Evolutionary conservation across 2,113 vertebrate genomes (phyloP), one percentile per base, ranked within the genome.

Genomic region (Sphaerodactylus townsendi): DNA sequence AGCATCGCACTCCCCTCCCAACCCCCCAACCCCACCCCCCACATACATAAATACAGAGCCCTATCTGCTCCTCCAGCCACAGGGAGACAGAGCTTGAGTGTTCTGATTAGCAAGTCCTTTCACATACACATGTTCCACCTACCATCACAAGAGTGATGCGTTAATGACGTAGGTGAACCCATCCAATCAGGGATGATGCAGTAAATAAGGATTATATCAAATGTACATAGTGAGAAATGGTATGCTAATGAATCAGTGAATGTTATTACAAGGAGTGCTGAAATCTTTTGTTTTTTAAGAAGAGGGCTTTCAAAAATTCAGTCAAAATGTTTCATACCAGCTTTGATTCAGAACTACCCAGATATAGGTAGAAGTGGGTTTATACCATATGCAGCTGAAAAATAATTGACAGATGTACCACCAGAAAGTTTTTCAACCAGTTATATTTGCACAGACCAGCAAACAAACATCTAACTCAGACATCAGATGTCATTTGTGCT

Each of bases 401-500:
- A 15, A 69, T 69, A 35, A 69, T 53, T 53, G 2, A 53, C 17
- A 19, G 50, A 19, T 19, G 17, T 19, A 69, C 66, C 33, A 21
- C 2, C 35, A 37, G 15, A 69, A 69, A 37, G 33, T 37, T 5
- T 37, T 69, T 35, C 14, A 69, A 37, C 33, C 33, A 37, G 33
- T 35, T 69, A 69, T 6, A 37, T 37, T 69, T 69, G 33, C 17
- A 37, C 37, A 21, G n/a, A 15, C 66, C 3, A 69, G 15, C 33
- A 69, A 69, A 69, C 21, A 69, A 69, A 69, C 13, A 69, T 19
- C 11, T 1, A 68, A 35, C 66, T 35, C 14, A 37, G 33, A 21
- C 19, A 2, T 41, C 66, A 82, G 73, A 86, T 81, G 59, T 66
- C 59, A 80, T 82, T 91, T 88, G 73, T 56, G 33, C 85, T 15